Evolutionary conservation across 2,797 vertebrate species (phyloP).

Genomic region (Micrastur ruficollis): DNA sequence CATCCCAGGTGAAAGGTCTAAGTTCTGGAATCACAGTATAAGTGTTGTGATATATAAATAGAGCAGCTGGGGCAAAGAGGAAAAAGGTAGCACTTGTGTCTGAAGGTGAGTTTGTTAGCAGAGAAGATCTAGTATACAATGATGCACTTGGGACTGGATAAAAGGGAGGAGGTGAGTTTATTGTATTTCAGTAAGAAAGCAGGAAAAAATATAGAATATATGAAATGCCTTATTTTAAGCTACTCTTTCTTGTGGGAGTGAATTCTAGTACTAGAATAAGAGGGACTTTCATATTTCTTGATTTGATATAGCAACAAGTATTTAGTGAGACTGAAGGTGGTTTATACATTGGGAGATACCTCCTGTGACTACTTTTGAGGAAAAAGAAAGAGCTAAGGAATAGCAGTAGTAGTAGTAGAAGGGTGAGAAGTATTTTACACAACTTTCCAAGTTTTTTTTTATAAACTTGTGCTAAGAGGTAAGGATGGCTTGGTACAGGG

Average conservation of each 20-base stretch:
- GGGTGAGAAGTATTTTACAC: too few species aligned
- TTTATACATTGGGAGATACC: neutral
- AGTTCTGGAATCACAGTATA: neutral
- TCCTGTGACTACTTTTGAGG: neutral
- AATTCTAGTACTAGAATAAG: neutral
- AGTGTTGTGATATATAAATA: neutral
- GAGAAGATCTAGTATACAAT: fast-evolving
- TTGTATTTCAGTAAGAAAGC: neutral
- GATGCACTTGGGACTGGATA: fast-evolving
- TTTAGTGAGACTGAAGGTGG: neutral
- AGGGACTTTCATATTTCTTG: neutral
- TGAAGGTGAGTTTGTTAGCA: neutral
- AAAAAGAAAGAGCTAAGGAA: neutral
- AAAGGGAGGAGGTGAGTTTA: neutral
- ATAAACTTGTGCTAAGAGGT: neutral
- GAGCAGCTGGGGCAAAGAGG: fast-evolving
- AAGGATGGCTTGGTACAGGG: neutral
- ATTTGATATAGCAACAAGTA: fast-evolving
- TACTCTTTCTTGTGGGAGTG: neutral
- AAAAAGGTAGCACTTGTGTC: fast-evolving
- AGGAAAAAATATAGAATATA: neutral
- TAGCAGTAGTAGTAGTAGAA: neutral
- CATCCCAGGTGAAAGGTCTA: neutral
- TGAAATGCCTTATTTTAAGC: neutral
- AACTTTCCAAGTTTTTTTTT: neutral